Evolutionary conservation across 2,888 invertebrate genomes (phyloP).

Genomic region (Drosophila setosimentum): DNA sequence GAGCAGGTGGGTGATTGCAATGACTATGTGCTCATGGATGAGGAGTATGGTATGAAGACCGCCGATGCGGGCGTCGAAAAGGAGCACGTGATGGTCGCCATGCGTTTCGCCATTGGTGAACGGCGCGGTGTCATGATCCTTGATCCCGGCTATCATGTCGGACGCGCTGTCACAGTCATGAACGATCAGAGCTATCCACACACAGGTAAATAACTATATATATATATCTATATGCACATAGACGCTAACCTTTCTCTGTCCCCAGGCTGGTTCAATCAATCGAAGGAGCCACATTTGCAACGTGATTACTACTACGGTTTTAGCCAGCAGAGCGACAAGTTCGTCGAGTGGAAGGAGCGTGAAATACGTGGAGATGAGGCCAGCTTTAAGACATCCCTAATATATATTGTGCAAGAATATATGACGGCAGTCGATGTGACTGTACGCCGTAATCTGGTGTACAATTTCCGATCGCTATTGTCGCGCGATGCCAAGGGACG

Average conservation of each 20-base stretch:
- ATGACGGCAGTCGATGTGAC: slow-evolving; percentile 93
- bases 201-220: slow-evolving; percentile 85
- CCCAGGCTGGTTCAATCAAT: slow-evolving; percentile 93
- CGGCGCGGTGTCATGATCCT: slow-evolving; percentile 92
- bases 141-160: slow-evolving; percentile 96
- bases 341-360: slow-evolving; percentile 94
- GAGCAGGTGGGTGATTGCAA: slow-evolving; percentile 90
- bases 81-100: slow-evolving; percentile 94
- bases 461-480: slow-evolving; percentile 91
- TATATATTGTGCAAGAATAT: slow-evolving; percentile 93
- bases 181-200: slow-evolving; percentile 93
- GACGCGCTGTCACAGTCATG: slow-evolving; percentile 94
- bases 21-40: slow-evolving; percentile 87
- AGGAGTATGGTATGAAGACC: slow-evolving; percentile 86
- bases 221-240: not conserved
- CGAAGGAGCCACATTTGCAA: slow-evolving; percentile 90
- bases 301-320: slow-evolving; percentile 94
- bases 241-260: not conserved
- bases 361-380: slow-evolving; percentile 89
- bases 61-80: slow-evolving; percentile 88
- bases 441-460: slow-evolving; percentile 94
- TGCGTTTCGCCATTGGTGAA: slow-evolving; percentile 90
- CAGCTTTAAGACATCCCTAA: slow-evolving; percentile 89
- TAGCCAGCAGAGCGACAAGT: slow-evolving; percentile 89
- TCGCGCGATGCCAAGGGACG: slow-evolving; percentile 94